Evolutionary conservation across 2,888 invertebrate genomes (phyloP), one percentile per base, ranked within the genome.

Genomic region (Eremobia ochroleuca): DNA sequence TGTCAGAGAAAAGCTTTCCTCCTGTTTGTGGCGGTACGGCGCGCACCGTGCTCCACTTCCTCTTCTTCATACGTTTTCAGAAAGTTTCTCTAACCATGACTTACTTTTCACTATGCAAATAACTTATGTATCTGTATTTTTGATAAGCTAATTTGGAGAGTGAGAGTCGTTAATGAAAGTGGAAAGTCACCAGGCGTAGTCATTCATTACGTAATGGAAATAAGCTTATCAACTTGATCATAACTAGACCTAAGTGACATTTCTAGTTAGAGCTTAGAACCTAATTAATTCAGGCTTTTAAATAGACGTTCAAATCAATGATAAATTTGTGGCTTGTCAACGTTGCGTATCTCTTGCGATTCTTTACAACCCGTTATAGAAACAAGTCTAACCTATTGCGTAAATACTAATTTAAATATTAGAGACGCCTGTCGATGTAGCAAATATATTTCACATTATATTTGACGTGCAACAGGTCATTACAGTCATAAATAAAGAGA

Each of bases 1-100:
- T 94, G 95, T 92, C 94, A 94, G 93, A 94, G 93, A 94, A 94
- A 94, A 94, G 94, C 95, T 95, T 94, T 95, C 92, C 94, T 95
- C 92, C 92, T 89, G 91, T 88, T 90, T 88, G 86, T 80, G 86
- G 79, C 76, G 84, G 67, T 74, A 80, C 88, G 87, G 43, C 43
- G 21, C n/a, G 88, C 77, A 83, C 40, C 85, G 65, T 91, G 93
- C 95, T 95, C 95, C 93, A 94, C 93, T 91, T 91, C 13, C 31
- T 25, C 93, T 91, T 91, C 13, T 28, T 25, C 49, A 62, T 43
- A 62, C 25, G 34, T 64, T 70, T 62, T 82, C 70, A 68, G 43
- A 71, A 52, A 55, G 37, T 67, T 46, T 83, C 76, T 73, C 78
- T 70, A 43, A 25, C 34, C 43, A 43, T 64, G 67, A 34, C 28